phyloP scores from a whole-genome alignment of 2,797 vertebrate genomes.

The Pteronotus mesoamericanus region DNA sequence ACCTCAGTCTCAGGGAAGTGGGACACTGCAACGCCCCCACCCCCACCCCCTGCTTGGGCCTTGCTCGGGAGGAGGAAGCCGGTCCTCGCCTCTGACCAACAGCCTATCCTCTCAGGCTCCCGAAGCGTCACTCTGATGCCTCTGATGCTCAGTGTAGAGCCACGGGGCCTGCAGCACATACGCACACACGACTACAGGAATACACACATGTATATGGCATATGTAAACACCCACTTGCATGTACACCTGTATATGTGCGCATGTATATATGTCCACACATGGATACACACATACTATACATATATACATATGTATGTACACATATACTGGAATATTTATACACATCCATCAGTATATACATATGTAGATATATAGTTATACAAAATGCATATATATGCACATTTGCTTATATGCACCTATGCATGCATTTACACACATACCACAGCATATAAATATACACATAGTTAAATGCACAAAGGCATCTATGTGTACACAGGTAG shows the following conservation, averaged over 20 bases:
- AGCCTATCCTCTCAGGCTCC: background rate
- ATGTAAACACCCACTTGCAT: background rate
- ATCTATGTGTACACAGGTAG: background rate
- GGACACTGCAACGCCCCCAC: accelerated
- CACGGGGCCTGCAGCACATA: background rate
- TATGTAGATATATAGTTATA: accelerated
- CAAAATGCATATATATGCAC: background rate
- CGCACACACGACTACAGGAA: background rate
- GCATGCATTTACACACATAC: background rate
- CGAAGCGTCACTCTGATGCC: background rate
- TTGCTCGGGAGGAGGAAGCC: background rate
- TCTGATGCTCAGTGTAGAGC: background rate
- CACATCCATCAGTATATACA: background rate
- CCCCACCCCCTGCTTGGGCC: no score
- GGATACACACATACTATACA: background rate
- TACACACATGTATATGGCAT: accelerated
- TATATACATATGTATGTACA: background rate
- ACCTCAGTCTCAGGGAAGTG: background rate
- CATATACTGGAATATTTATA: background rate
- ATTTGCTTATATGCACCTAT: background rate
- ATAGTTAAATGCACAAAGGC: background rate
- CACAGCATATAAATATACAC: background rate
- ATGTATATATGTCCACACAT: background rate
- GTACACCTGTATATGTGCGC: accelerated
- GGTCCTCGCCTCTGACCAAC: background rate